Evolutionary conservation across 2,888 invertebrate genomes (phyloP), one percentile per base, ranked within the genome.

Genomic region (Dryomyza anilis): DNA sequence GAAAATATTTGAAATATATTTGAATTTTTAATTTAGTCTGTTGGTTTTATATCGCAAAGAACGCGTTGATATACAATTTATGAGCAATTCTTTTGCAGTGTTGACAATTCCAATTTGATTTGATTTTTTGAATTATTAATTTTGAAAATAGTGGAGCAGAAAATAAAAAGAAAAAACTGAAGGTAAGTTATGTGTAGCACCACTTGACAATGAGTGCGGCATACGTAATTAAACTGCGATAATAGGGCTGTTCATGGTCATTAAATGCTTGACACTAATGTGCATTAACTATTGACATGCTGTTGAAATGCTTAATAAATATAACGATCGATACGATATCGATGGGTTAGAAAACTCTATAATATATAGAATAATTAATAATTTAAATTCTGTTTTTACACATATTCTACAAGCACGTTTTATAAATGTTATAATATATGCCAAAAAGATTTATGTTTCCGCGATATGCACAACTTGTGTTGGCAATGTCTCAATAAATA

Each of bases 101-200:
- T 14, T 50, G 50, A 25, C 25, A 25, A 25, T 50, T 50, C 27
- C 7, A 21, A 25, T 19, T 48, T 23, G 2, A 25, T 50, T 50
- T 23, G 12, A n/a, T 25, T 50, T 25, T 50, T 21, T n/a, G 25
- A n/a, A 39, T 7, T 12, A 39, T 12, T 12, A 39, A 3, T 39
- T 39, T 12, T 12, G 39, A 39, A 39, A 7, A 39, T 12, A 39
- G n/a, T n/a, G 39, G n/a, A 2, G 8, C 14, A 39, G 7, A 39
- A 39, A 39, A 39, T 39, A n/a, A 12, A 25, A 25, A 14, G 23
- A n/a, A 50, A 50, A 25, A n/a, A n/a, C n/a, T n/a, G 25, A 50
- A 50, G 50, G 50, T 50, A 23, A 50, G 25, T 50, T 50, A 25
- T 50, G 25, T 50, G 50, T 25, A 50, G 25, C 25, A 50, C 50